These are phyloP conservation scores for Pemphigus obesinymphae DNA, from an alignment of 1,140 invertebrate genomes.

Conservation along the genomic window DNA sequence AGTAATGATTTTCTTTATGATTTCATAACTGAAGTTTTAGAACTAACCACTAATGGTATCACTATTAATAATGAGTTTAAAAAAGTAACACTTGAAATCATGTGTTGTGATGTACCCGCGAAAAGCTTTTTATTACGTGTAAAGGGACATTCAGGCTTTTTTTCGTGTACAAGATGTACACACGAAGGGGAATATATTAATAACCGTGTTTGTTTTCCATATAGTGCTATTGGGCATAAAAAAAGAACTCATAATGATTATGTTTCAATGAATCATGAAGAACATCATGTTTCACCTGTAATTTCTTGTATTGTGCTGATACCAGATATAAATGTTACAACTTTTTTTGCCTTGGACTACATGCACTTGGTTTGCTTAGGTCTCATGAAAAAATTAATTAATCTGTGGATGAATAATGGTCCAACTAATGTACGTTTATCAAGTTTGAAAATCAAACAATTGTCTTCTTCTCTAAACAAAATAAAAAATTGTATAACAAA, in stretches of 20 bases:
- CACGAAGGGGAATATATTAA: neutral
- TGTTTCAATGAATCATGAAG: neutral
- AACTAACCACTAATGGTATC: neutral
- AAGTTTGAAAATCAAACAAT: neutral
- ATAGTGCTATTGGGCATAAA: neutral
- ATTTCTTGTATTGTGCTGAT: neutral
- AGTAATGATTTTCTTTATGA: neutral
- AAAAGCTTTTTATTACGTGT: neutral
- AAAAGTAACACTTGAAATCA: neutral
- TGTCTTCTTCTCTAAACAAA: neutral
- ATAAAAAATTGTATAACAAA: conserved; percentile 13
- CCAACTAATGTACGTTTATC: neutral
- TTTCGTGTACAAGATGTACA: too few relatives aligned
- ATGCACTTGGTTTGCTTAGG: neutral
- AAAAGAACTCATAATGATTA: neutral
- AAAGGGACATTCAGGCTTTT: neutral
- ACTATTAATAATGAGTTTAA: neutral
- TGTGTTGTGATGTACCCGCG: neutral
- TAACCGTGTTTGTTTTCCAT: neutral
- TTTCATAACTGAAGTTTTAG: neutral
- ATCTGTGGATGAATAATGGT: neutral
- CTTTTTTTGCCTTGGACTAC: neutral
- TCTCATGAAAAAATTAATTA: neutral
- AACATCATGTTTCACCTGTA: neutral
- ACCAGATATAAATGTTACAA: neutral